phyloP scores from a whole-genome alignment of 2,888 invertebrate genomes.

The Tiliacea citrago region DNA sequence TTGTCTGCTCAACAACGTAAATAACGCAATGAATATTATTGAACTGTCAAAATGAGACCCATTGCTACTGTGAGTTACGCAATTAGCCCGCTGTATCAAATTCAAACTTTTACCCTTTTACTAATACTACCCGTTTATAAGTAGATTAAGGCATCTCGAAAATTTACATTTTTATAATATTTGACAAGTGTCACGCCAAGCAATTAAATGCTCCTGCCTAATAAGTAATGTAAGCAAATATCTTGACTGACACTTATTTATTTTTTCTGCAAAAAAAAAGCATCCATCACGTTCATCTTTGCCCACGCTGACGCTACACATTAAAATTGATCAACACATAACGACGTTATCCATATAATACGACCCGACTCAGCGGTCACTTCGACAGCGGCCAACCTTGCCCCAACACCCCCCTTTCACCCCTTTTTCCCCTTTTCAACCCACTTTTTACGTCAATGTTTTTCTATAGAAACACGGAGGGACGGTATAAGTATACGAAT shows the following conservation, averaged over 20 bases:
- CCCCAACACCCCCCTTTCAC: constrained; percentile 76
- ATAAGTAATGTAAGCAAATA: constrained; percentile 2
- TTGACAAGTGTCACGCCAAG: neutral
- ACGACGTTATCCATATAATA: constrained; percentile 89
- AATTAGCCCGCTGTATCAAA: too few relatives aligned
- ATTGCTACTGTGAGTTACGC: too few relatives aligned
- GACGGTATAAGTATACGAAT: constrained; percentile 78
- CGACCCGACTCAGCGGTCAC: constrained; percentile 90
- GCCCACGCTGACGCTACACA: constrained; percentile 76
- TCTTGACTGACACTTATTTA: neutral
- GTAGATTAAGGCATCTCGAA: too few relatives aligned
- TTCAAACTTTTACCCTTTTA: too few relatives aligned
- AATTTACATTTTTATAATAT: neutral
- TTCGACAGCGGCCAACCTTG: constrained; percentile 89
- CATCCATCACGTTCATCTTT: constrained; percentile 38
- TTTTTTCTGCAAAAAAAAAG: constrained; percentile 23
- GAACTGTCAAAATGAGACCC: too few relatives aligned
- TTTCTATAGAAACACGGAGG: constrained; percentile 86
- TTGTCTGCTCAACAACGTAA: too few relatives aligned
- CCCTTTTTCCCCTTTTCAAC: constrained; percentile 74
- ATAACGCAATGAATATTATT: too few relatives aligned
- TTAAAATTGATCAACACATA: constrained; percentile 91
- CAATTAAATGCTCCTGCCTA: neutral
- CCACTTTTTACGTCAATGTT: constrained; percentile 91
- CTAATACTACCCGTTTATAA: too few relatives aligned